A percentile compares a stretch with the other conserved stretches of the same genome.
Conservation (phyloP, 2,113 vertebrate genomes). For the Platysternon megacephalum region DNA sequence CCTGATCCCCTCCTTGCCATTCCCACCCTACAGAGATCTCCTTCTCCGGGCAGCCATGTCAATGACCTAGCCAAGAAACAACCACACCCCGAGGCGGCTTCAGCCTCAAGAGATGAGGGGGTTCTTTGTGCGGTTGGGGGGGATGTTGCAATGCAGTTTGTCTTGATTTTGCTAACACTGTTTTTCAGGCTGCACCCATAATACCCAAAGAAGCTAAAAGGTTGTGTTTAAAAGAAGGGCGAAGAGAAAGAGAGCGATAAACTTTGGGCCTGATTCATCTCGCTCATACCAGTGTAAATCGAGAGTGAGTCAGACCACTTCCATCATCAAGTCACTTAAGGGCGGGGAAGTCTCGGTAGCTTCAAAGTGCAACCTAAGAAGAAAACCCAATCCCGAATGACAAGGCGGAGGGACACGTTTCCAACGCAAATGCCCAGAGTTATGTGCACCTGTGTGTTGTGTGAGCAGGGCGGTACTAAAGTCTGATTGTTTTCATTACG, state of each 20-base stretch:
- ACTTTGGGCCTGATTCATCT: background rate
- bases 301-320: background rate
- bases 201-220: background rate
- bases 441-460: background rate
- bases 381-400: background rate
- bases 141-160: background rate
- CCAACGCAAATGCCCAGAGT: background rate
- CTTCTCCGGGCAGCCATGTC: background rate
- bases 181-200: background rate
- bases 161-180: background rate
- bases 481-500: background rate
- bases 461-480: background rate
- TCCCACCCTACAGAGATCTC: background rate
- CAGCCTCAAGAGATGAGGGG: background rate
- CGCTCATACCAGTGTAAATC: background rate
- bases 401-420: background rate
- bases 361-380: background rate
- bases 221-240: background rate
- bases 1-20: background rate
- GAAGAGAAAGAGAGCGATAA: background rate
- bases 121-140: background rate
- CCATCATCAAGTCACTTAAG: background rate
- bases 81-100: background rate
- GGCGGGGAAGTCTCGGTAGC: background rate
- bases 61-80: background rate